Evolutionary conservation across 2,888 invertebrate species (phyloP), one percentile per base, ranked within the genome.

Genomic region (Drosophila koepferae): DNA sequence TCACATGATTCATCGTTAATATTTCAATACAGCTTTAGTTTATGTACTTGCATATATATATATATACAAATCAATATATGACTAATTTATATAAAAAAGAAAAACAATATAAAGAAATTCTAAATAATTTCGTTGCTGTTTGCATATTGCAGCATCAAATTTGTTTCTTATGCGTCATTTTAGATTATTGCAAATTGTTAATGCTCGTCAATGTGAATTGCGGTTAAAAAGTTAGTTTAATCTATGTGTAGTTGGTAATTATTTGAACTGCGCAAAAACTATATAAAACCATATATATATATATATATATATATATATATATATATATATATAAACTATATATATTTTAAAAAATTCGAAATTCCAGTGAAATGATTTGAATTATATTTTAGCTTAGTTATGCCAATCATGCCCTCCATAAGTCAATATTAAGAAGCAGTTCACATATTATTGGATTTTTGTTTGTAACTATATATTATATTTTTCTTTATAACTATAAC

Each of bases 151-250:
- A 23, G 14, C 18, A 28, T 41, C 49, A 28, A 38, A 38, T 61
- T 74, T n/a, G 38, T 40, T 36, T 20, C 20, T n/a, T n/a, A 44
- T 76, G 70, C 41, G 61, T 74, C 70, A 76, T 16, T n/a, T 48
- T 28, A n/a, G 20, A 48, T 75, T 46, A 16, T 14, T n/a, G 10
- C 40, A 23, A 41, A 16, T 55, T 10, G 53, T 14, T 12, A 55
- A 41, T 41, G 36, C 16, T 48, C 20, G 10, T n/a, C 36, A 20
- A 43, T 56, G 59, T 12, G 31, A 38, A 48, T 10, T 64, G 53
- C 40, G 56, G 46, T 58, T 44, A n/a, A 38, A 44, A 56, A n/a
- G n/a, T 43, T 12, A 38, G 23, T 41, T 54, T 31, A 34, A 56
- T 18, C 18, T 7, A 58, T n/a, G n/a, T 10, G 31, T 14, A 20